Percentiles rank a stretch among this genome's conserved stretches.
Conservation (phyloP, 2,888 invertebrate species). For the Tenthredo distinguenda region DNA sequence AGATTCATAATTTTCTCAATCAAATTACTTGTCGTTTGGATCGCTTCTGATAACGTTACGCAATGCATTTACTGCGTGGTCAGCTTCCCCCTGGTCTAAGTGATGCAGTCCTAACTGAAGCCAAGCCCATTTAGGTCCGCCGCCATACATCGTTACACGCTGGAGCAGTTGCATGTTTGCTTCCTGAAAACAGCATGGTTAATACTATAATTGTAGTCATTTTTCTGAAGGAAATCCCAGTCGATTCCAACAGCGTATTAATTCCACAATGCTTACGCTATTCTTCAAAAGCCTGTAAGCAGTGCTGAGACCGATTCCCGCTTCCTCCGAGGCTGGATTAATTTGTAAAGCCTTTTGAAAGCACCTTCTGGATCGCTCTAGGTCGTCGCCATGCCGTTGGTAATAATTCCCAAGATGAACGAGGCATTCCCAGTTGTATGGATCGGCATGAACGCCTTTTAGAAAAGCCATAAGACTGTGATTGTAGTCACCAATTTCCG, state of each 20-base stretch:
- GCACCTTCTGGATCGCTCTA: constrained; percentile 89
- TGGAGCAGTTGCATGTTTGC: constrained; percentile 83
- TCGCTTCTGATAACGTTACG: constrained; percentile 86
- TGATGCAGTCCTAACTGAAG: constrained; percentile 91
- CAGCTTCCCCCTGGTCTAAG: constrained; percentile 86
- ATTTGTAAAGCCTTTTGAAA: constrained; percentile 91
- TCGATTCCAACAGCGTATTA: neutral
- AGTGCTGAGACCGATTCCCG: constrained; percentile 88
- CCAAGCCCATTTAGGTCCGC: constrained; percentile 87
- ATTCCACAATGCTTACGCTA: constrained; percentile 77
- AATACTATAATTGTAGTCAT: neutral
- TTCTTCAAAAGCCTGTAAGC: constrained; percentile 85
- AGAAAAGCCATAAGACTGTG: constrained; percentile 84
- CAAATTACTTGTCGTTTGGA: constrained; percentile 82
- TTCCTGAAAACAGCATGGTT: constrained; percentile 75
- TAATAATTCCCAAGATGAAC: constrained; percentile 89
- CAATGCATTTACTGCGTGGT: constrained; percentile 88
- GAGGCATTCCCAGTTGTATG: constrained; percentile 88
- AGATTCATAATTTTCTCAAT: constrained; percentile 1
- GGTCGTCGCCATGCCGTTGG: constrained; percentile 81
- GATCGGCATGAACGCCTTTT: constrained; percentile 83
- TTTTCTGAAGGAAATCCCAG: constrained; percentile 1
- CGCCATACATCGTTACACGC: constrained; percentile 79
- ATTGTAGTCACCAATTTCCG: constrained; percentile 81
- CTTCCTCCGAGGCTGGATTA: constrained; percentile 84